These are phyloP conservation scores for Oxystoma pomonae DNA, from an alignment of 2,888 invertebrate genomes.

Conservation along the genomic window DNA sequence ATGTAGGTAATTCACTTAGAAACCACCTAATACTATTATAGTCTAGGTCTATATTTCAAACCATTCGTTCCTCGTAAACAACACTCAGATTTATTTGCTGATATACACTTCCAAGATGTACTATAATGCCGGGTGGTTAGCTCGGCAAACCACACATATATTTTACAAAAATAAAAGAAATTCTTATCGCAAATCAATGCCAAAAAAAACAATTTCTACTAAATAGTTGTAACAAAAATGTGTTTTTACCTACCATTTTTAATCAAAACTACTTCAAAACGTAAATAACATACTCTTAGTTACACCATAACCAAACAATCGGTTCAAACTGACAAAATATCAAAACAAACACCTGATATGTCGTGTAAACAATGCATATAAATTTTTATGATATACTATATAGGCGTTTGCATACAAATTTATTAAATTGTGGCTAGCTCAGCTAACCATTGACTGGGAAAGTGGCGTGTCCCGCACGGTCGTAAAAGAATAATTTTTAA, in stretches of 20 bases:
- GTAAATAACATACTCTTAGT: neutral
- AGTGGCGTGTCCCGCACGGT: no score
- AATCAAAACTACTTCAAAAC: constrained; percentile 4
- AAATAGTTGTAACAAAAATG: neutral
- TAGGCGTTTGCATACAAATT: constrained; percentile 2
- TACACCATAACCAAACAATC: constrained; percentile 2
- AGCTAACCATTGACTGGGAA: no score
- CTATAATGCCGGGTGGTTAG: neutral
- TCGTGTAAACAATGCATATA: neutral
- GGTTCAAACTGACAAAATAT: neutral
- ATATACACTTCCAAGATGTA: no score
- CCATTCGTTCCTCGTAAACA: no score
- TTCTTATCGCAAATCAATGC: neutral
- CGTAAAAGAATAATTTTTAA: no score
- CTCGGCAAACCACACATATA: neutral
- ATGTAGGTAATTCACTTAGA: no score
- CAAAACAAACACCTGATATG: neutral
- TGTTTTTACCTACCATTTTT: constrained; percentile 3
- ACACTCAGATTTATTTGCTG: no score
- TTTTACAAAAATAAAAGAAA: constrained; percentile 5
- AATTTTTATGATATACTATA: neutral
- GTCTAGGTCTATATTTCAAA: no score
- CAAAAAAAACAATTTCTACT: constrained; percentile 1
- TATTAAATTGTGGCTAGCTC: constrained; percentile 2
- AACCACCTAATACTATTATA: no score